Base-by-base conservation (phyloP, 2,113 vertebrate genomes). In the Tyto alba region DNA sequence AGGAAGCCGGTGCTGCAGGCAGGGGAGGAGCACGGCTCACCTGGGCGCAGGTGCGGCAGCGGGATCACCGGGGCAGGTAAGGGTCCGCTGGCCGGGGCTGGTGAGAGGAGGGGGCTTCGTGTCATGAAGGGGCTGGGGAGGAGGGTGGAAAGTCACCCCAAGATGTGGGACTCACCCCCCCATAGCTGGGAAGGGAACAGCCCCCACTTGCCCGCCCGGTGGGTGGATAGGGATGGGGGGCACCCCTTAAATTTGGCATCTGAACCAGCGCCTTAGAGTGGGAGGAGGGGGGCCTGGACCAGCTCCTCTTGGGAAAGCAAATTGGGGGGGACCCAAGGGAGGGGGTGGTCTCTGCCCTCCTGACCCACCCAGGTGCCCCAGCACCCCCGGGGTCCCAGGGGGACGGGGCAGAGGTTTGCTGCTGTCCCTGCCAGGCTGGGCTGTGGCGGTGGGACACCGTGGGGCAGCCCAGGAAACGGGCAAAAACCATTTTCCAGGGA, bases 21-120 rank as follows among this genome's bases (percentile, higher is more conserved):
- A 85, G 95, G 93, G 96, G 96, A 91, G 96, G 96, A 96, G 96
- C 94, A 25, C 9, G 4, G 76, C 19, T 69, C 68, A 86, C 86
- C 89, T 90, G 95, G 82, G n/a, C 16, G 3, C 90, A 95, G 92
- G 94, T 84, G 45, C 64, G 12, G 57, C 75, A 25, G 43, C 10
- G 1, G 71, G 63, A 87, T 50, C 90, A 5, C 5, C 11, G 1
- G 16, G n/a, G 4, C 85, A 84, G 94, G 96, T 96, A 93, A 62
- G 55, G 62, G 40, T 82, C 41, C 4, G 10, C 57, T 19, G 74
- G 12, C 20, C 1, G 1, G 20, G 66, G 63, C 8, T 4, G 18
- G 40, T 0, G 4, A 2, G 4, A 9, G 52, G 10, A 52, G 45
- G 53, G 81, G 56, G 23, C 2, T 78, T 60, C 1, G 0, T 21